Evolutionary conservation across 1,140 invertebrate species (phyloP).

Genomic region (Meloidogyne hapla): DNA sequence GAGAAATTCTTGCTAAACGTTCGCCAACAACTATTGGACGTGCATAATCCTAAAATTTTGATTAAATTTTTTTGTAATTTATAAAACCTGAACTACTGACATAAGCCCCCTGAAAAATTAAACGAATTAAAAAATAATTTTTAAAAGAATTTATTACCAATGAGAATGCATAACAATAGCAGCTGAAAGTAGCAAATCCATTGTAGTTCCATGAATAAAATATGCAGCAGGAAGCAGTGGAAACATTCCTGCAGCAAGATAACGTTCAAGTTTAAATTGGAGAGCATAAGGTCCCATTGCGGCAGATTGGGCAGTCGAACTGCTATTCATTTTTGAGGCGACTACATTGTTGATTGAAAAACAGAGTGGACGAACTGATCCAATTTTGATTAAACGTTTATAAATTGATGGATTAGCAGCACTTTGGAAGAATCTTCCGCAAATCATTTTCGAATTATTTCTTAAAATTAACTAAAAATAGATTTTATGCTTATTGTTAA

Average conservation of each 20-base stretch:
- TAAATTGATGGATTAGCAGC: neutral
- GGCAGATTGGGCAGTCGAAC: neutral
- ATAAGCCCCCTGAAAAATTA: conserved; percentile 55
- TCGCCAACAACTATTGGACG: conserved; percentile 63
- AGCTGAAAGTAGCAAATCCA: conserved; percentile 56
- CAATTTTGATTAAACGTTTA: neutral
- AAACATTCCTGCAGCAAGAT: conserved; percentile 51
- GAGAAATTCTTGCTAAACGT: conserved; percentile 46
- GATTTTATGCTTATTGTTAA: too few relatives aligned
- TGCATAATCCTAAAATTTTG: conserved; percentile 52
- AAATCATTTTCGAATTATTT: neutral
- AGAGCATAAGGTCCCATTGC: conserved; percentile 22
- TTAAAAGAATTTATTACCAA: conserved; percentile 46
- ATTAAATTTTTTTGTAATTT: neutral
- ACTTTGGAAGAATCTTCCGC: neutral
- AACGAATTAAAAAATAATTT: conserved; percentile 2
- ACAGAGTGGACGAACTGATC: neutral
- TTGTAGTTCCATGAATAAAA: conserved; percentile 59
- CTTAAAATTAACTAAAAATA: too few relatives aligned
- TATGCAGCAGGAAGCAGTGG: conserved; percentile 59
- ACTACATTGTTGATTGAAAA: neutral
- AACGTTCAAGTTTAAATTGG: conserved; percentile 56
- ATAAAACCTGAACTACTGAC: conserved; percentile 43
- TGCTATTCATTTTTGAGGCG: neutral
- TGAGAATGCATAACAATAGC: conserved; percentile 59